phyloP scores from a whole-genome alignment of 2,888 invertebrate genomes.

The Chalcis sispes region DNA sequence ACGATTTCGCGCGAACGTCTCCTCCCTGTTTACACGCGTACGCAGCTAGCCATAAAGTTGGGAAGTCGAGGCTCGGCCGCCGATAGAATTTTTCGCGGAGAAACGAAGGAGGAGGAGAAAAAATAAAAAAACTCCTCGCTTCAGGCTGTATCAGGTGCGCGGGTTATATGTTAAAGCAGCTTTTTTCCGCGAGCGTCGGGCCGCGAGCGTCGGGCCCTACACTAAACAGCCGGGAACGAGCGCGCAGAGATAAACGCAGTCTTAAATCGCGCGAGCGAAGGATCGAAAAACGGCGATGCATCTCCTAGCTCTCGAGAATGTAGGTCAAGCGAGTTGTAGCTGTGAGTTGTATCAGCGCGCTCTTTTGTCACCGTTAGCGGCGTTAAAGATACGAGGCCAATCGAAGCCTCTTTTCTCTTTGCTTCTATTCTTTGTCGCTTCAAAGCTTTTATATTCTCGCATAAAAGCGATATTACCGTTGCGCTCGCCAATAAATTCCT shows the following conservation, averaged over 20 bases:
- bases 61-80: too few species aligned
- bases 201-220: too few species aligned
- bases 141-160: too few species aligned
- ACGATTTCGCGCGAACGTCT: too few species aligned
- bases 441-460: conserved; percentile 19
- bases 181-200: too few species aligned
- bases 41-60: too few species aligned
- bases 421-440: not conserved
- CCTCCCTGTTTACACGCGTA: too few species aligned
- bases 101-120: not conserved
- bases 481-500: conserved; percentile 16
- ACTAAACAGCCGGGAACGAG: not conserved
- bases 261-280: not conserved
- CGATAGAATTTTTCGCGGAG: too few species aligned
- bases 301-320: conserved; percentile 12
- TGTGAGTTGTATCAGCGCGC: conserved; percentile 4
- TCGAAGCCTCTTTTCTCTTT: not conserved
- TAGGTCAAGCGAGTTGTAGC: conserved; percentile 5
- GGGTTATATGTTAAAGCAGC: too few species aligned
- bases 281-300: conserved; percentile 31
- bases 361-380: not conserved
- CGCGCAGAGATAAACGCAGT: not conserved
- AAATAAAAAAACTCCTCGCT: not conserved
- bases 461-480: conserved; percentile 8
- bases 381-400: not conserved